Evolutionary conservation across 1,140 invertebrate genomes (phyloP), one percentile per base, ranked within the genome.

Genomic region (Brachionus rotundiformis): DNA sequence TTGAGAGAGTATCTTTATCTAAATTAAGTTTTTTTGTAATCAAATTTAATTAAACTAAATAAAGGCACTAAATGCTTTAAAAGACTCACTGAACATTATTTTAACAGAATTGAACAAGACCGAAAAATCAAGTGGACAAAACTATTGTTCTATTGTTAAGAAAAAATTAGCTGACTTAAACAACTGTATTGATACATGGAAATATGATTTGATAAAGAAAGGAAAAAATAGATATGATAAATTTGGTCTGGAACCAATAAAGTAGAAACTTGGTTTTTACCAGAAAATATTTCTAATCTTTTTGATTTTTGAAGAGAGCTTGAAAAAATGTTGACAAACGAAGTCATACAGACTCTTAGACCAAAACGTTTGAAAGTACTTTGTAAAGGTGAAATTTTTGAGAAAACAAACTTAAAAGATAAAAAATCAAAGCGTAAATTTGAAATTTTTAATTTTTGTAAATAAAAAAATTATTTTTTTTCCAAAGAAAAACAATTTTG

Each of bases 161-260:
- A 23, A 33, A 39, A 79, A 59, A 79, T 36, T 79, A 59, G 36
- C 16, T 27, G 76, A 79, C 13, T 36, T 79, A 10, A 63, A 79
- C 36, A 63, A 59, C 19, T 63, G 31, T 16, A 54, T 79, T 11
- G 47, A 59, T 39, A 79, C 76, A 36, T 79, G 76, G 76, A 54
- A 63, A 16, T 79, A 79, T 41, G 76, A 79, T 63, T 59, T 29
- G 49, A 79, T 79, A 19, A 79, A 79, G 59, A 79, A 63, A 6
- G 47, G n/a, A 11, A 79, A 79, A 27, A 63, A 13, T 39, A 29
- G 59, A 4, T 79, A 27, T 59, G 76, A 79, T 13, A 79, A 79
- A 63, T 59, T 16, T 16, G 33, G 31, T 61, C 19, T 63, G 25
- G 76, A 54, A 29, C 76, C 76, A 10, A 31, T 79, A 6, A 59